Base-by-base conservation (phyloP, 2,113 vertebrate genomes). In the Shinisaurus crocodilurus region DNA sequence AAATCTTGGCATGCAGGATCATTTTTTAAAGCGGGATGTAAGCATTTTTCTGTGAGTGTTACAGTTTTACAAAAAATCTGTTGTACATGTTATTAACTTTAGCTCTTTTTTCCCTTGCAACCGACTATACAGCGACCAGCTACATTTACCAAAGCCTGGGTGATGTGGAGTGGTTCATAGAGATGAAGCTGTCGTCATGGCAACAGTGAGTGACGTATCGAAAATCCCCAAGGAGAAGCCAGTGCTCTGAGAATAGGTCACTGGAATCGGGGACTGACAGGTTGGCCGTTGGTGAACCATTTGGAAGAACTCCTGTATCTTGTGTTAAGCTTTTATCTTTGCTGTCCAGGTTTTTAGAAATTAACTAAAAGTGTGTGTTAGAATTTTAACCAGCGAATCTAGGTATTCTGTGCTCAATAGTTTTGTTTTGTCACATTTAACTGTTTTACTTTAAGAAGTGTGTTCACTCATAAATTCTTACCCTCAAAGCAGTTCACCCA, bases 161-260 rank as follows among this genome's bases (percentile, higher is more conserved):
- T 99, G 99, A 99, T 99, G 99, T 99, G 99, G 99, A 99, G 99
- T 99, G 99, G 99, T 99, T 99, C 99, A 98, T 99, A 99, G 98
- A 98, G 99, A 99, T 99, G 99, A 99, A 99, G 99, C 99, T 99
- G 98, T 99, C 99, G 99, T 98, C 99, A 99, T 99, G 99, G 99
- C 99, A 99, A 99, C 99, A 99, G 98, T 99, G 99, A 99, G 98
- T 98, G 98, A 99, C 98, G 98, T 98, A 98, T 98, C 95, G 98
- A 98, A 98, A 98, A 98, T 99, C 98, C 99, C 98, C 98, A 98
- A 98, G 99, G 99, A 99, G 98, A 99, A 98, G 98, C 98, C 99
- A 98, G 98, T 99, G 99, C 98, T 99, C 98, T 99, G 98, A 99
- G 98, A 98, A 98, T 98, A 98, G 99, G 98, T 98, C 98, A 98